Evolutionary conservation across 1,140 invertebrate genomes (phyloP), one percentile per base, ranked within the genome.

Genomic region (Neodiprion pinetum): DNA sequence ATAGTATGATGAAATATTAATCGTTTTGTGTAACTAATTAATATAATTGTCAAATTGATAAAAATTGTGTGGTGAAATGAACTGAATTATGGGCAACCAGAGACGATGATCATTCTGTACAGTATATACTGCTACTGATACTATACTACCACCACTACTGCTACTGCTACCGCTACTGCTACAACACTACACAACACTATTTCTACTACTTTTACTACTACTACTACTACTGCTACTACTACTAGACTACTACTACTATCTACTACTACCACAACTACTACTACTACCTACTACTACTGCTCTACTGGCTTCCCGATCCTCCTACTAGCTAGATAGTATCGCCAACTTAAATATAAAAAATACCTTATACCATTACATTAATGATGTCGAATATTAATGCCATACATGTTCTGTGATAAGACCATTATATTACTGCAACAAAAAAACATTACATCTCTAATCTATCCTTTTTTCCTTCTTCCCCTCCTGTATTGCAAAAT

Each of bases 381-480:
- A 84, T 80, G 83, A 88, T 83, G 85, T 87, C 79, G 86, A 88
- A 81, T 82, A 88, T 88, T 88, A 88, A 89, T 90, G 88, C 88
- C 88, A 90, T 90, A 90, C 88, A 88, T 89, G 86, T 89, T 89
- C 88, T 90, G 88, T 89, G 88, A 90, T 90, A 89, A 90, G 88
- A 88, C 87, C 87, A 87, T 87, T 82, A 47, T 85, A 84, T 88
- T 87, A 88, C 86, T 86, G 86, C 83, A 86, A 83, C 86, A 88
- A 40, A 40, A 40, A 40, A 40, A 87, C 82, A 84, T 82, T 86
- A 85, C 85, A 83, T 85, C 86, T 80, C 80, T 72, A 77, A 28
- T 47, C 66, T 23, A 10, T 1, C 21, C 67, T 17, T 74, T 77
- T 77, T 14, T 14, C 80, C 79, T 76, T 78, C 77, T 79, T 78